A percentile compares a stretch with the other conserved stretches of the same genome.
phyloP scores from a whole-genome alignment of 2,797 vertebrate species.

The Bradypodion pumilum region DNA sequence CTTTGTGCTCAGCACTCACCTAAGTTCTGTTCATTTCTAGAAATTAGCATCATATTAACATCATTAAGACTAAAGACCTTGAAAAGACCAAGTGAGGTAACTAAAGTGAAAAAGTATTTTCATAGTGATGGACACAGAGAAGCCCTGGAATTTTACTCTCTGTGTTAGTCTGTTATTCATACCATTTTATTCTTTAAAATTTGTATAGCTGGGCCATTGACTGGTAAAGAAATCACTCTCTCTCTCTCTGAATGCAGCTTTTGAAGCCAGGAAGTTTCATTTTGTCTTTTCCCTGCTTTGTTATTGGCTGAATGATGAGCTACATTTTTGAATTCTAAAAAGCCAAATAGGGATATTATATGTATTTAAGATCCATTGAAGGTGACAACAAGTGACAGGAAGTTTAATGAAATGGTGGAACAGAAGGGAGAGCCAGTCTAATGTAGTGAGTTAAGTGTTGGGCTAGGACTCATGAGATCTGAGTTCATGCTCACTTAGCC shows the following conservation, averaged over 20 bases:
- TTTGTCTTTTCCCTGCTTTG: neutral
- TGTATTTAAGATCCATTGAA: neutral
- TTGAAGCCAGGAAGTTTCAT: neutral
- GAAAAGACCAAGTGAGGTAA: neutral
- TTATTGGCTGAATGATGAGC: neutral
- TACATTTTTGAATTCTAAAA: neutral
- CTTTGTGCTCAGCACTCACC: constrained; percentile 4
- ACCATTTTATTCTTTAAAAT: neutral
- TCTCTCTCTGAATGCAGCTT: neutral
- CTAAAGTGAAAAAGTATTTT: constrained; percentile 8
- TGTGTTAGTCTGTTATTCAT: neutral
- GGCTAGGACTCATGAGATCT: too few species aligned
- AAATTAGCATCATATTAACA: constrained; percentile 1
- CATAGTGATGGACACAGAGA: neutral
- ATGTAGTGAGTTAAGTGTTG: too few species aligned
- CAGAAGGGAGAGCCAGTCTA: neutral
- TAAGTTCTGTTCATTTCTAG: neutral
- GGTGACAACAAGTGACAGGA: neutral
- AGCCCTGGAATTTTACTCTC: neutral
- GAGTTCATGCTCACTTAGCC: too few species aligned
- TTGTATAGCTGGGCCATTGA: neutral
- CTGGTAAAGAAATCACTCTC: neutral
- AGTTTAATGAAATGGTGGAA: neutral
- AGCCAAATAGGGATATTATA: neutral
- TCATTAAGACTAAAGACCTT: neutral